A percentile compares a stretch with the other conserved stretches of the same genome.
phyloP scores from a whole-genome alignment of 2,113 vertebrate genomes.

The Anser brachyrhynchus region DNA sequence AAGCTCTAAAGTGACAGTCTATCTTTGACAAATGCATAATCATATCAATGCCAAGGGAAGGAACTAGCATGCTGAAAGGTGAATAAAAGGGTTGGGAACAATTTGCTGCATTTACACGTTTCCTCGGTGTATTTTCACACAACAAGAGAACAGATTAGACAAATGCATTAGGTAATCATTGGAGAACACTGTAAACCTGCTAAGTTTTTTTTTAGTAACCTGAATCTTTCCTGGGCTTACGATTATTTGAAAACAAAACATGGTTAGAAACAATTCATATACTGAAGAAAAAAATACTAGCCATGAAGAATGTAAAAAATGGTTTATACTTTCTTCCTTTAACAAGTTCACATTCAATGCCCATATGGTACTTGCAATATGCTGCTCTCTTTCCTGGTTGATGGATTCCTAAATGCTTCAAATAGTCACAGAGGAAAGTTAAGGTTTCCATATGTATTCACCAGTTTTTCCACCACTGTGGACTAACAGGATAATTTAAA shows the following conservation, averaged over 20 bases:
- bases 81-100: constrained; percentile 79
- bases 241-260: constrained; percentile 58
- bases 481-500: constrained; percentile 62
- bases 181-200: constrained; percentile 32
- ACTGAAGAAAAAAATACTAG: background rate
- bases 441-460: constrained; percentile 62
- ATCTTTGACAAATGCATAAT: constrained; percentile 81
- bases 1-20: constrained; percentile 80
- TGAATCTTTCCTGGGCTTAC: constrained; percentile 43
- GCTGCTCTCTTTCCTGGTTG: constrained; percentile 62
- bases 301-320: constrained; percentile 56
- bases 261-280: constrained; percentile 54
- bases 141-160: constrained; percentile 74
- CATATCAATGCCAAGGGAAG: constrained; percentile 82
- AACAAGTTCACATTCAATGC: constrained; percentile 70
- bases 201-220: constrained; percentile 55
- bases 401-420: constrained; percentile 64
- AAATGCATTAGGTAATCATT: constrained; percentile 71
- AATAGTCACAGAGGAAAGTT: constrained; percentile 47
- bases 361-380: constrained; percentile 74
- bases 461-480: constrained; percentile 49
- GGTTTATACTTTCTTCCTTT: constrained; percentile 64
- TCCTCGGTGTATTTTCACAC: constrained; percentile 81
- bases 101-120: constrained; percentile 77
- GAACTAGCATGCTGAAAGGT: constrained; percentile 81